Base-by-base conservation (phyloP, 2,797 vertebrate genomes). In the Borostomias antarcticus region DNA sequence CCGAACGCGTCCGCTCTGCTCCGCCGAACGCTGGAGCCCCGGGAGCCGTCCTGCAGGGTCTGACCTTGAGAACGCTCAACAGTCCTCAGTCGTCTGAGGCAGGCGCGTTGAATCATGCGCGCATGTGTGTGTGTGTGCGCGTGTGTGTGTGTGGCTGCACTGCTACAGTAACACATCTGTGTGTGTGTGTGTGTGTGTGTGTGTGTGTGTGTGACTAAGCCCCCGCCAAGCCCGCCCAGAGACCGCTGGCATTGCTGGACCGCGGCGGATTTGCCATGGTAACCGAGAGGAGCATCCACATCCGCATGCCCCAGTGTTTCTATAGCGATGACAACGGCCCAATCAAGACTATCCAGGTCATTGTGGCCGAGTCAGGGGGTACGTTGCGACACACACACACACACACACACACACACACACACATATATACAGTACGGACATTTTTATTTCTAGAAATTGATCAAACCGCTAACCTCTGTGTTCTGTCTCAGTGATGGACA, bases 281-380 rank as follows among this genome's bases (percentile, higher is more conserved):
- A 80, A 98, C 96, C 72, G 87, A 91, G 68, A 97, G 93, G 74
- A 98, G 94, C 75, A 95, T 99, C 85, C 93, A 92, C 2, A 94
- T 99, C 85, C 90, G 79, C 86, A 95, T 95, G 95, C 98, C 98
- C 19, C 73, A 93, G 80, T 99, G 98, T 88, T 98, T 95, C 86
- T 99, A 96, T 85, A 96, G 82, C 84, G 96, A 99, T 59, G 88
- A 95, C 78, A 94, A 98, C n/a, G 98, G 98, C 30, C 96, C 96
- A 73, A 97, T 99, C 71, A 87, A 87, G 85, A 96, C 89, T 86
- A 92, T 99, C 53, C 98, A 98, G 90, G 93, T 99, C 88, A 95
- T 99, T 80, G 94, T 96, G 68, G 91, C 92, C 33, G 96, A 98
- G 90, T 91, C 92, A 50, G 94, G 92, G 91, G 96, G 97, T 99